Base-by-base conservation (phyloP, 2,113 vertebrate genomes). In the Muntiacus muntjak region DNA sequence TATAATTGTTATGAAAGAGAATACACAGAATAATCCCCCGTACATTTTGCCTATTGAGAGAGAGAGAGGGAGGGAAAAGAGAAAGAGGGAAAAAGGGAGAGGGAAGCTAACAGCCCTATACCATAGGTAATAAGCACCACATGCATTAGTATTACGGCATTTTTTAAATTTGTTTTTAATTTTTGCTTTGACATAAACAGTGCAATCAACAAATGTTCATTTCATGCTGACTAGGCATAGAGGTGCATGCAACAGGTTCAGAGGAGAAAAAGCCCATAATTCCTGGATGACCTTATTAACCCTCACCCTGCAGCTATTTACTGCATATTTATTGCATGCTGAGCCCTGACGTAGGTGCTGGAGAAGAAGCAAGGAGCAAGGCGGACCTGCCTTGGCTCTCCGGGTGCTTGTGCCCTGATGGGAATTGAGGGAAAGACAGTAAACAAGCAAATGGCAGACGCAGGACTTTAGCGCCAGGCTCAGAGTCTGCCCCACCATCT, bases 161-260 rank as follows among this genome's bases (percentile, higher is more conserved):
- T 87, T 93, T 16, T 43, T 43, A 30, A 43, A 40, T 47, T 87
- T 83, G 43, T 57, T 74, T 40, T 12, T 1, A 43, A n/a, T 45
- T 43, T 85, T 84, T 89, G 52, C 58, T 94, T 92, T 85, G 83
- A 82, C 50, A 57, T 58, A 87, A 40, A 74, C 16, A 86, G 52
- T 82, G 45, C 13, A 85, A 40, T 33, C 52, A 71, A n/a, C 50
- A 60, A 79, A 81, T 81, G 83, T 64, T 91, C 83, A 64, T 47
- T 58, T 92, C 87, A 58, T 25, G 87, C 40, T 15, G 21, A 43
- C 17, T 14, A 5, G 0, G 17, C 55, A 54, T 10, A 96, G 89
- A 43, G 60, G 82, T 23, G 19, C 82, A 93, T 12, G 17, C 58
- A 57, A 54, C 2, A 23, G 58, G 55, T 74, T 96, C 84, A 1